These are phyloP conservation scores for Ennomos quercinarius DNA, from an alignment of 2,888 invertebrate species.

Conservation along the genomic window DNA sequence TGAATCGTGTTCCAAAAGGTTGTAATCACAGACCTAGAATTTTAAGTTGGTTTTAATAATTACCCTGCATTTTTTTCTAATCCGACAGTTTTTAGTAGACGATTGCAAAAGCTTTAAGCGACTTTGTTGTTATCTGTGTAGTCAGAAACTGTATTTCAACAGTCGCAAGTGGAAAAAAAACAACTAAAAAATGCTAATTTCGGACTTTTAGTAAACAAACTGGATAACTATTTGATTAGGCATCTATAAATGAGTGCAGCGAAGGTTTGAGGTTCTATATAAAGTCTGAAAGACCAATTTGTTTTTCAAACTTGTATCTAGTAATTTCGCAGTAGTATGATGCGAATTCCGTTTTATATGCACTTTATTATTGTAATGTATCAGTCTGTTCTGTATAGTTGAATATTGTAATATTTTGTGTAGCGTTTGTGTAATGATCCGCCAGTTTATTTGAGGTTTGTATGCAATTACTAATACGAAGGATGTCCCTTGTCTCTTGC, in stretches of 20 bases:
- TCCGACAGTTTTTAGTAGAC: too few relatives aligned
- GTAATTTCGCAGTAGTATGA: conserved; percentile 17
- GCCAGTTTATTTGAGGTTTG: conserved; percentile 18
- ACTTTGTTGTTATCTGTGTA: too few relatives aligned
- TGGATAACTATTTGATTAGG: not conserved
- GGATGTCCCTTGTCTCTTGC: conserved; percentile 17
- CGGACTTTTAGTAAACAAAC: conserved; percentile 7
- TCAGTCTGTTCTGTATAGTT: conserved; percentile 21
- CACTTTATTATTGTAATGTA: conserved; percentile 14
- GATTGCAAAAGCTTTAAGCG: too few relatives aligned
- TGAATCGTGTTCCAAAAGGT: too few relatives aligned
- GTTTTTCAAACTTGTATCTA: conserved; percentile 18
- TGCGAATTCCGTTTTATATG: conserved; percentile 13
- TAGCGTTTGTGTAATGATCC: conserved; percentile 18
- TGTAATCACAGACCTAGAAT: too few relatives aligned
- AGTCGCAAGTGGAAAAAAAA: too few relatives aligned
- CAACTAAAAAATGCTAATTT: not conserved
- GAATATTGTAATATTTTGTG: conserved; percentile 13
- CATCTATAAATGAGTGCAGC: conserved; percentile 11
- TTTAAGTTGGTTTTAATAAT: too few relatives aligned
- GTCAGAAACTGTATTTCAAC: too few relatives aligned
- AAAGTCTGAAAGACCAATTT: conserved; percentile 14
- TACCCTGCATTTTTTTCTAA: too few relatives aligned
- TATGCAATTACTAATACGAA: conserved; percentile 5
- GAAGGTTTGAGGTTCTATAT: conserved; percentile 3